Evolutionary conservation across 2,797 vertebrate genomes (phyloP).

Genomic region (Microhierax caerulescens): DNA sequence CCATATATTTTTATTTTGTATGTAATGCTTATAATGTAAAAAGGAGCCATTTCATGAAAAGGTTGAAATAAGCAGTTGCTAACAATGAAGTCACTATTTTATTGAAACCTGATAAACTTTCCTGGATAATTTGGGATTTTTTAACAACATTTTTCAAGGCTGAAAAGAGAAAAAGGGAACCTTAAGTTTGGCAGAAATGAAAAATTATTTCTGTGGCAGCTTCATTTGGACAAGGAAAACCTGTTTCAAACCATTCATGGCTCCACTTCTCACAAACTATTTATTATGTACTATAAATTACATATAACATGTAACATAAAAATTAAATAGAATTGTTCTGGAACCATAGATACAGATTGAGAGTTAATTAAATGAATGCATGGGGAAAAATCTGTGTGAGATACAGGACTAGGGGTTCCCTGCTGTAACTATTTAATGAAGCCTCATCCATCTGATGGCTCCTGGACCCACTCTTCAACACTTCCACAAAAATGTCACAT

Average conservation of each 20-base stretch:
- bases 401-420: constrained; percentile 47
- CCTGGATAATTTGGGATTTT: constrained; percentile 69
- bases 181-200: constrained; percentile 72
- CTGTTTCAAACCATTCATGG: constrained; percentile 69
- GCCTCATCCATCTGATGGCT: constrained; percentile 69
- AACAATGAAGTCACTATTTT: constrained; percentile 79
- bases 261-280: constrained; percentile 67
- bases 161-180: constrained; percentile 34
- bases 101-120: constrained; percentile 76
- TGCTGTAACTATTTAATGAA: constrained; percentile 73
- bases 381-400: constrained; percentile 20
- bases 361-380: constrained; percentile 65
- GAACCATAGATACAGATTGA: constrained; percentile 36
- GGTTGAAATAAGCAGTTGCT: constrained; percentile 66
- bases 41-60: constrained; percentile 59
- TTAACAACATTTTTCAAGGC: constrained; percentile 70
- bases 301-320: constrained; percentile 68
- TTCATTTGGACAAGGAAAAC: constrained; percentile 72
- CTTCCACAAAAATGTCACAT: constrained; percentile 72
- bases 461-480: constrained; percentile 66
- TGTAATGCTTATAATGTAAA: constrained; percentile 58
- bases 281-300: constrained; percentile 72
- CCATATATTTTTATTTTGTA: constrained; percentile 67
- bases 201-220: constrained; percentile 70
- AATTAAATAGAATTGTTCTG: constrained; percentile 70